Percentiles rank a stretch among this genome's conserved stretches.
Conservation (phyloP, 2,797 vertebrate genomes). For the Phataginus tricuspis region DNA sequence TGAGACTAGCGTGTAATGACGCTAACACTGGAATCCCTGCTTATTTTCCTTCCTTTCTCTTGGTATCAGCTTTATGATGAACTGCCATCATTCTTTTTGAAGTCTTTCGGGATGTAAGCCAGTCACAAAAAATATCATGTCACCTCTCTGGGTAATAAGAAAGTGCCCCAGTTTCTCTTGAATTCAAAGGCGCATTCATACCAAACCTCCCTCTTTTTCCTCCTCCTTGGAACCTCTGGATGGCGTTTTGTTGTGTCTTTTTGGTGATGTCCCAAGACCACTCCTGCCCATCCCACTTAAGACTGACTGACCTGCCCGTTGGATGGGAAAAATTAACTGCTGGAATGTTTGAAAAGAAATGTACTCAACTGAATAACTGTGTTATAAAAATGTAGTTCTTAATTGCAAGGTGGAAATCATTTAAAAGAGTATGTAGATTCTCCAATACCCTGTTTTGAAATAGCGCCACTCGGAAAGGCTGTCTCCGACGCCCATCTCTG, state of each 20-base stretch:
- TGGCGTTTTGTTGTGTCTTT: slow-evolving; percentile 8
- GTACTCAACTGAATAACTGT: not conserved
- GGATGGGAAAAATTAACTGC: not conserved
- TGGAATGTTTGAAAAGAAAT: slow-evolving; percentile 28
- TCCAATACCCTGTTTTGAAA: not conserved
- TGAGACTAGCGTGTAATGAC: not conserved
- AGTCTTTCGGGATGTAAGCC: not conserved
- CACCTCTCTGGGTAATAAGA: not conserved
- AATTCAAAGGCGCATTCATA: not conserved
- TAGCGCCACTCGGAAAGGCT: not conserved
- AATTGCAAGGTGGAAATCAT: not conserved
- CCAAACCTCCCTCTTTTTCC: not conserved
- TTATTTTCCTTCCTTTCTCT: not conserved
- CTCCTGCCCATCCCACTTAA: not conserved
- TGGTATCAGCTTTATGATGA: not conserved
- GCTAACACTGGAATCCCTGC: not conserved
- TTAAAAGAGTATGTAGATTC: not conserved
- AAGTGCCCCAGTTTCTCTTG: not conserved
- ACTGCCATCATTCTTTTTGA: not conserved
- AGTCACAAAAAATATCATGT: not conserved
- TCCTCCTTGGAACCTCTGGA: not conserved
- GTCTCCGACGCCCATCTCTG: not conserved
- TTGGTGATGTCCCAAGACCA: not conserved
- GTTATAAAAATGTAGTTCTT: not conserved
- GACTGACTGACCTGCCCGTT: not conserved